These are phyloP conservation scores for Melolontha melolontha DNA, from an alignment of 2,888 invertebrate species.

Conservation along the genomic window DNA sequence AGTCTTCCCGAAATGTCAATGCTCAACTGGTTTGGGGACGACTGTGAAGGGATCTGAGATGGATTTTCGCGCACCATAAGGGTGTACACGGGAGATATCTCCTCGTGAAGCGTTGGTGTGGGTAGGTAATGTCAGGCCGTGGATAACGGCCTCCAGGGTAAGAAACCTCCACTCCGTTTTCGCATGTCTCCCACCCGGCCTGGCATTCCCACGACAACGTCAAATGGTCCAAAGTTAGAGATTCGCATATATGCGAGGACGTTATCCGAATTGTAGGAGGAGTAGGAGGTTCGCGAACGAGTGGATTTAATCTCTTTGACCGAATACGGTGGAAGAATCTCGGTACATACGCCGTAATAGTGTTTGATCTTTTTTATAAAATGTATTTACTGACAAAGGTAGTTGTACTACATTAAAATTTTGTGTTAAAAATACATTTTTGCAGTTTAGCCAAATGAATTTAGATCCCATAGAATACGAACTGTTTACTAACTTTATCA, in stretches of 20 bases:
- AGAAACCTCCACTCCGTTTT: constrained; percentile 10
- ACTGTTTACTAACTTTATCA: too few relatives aligned
- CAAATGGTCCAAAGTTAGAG: constrained; percentile 53
- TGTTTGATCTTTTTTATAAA: too few relatives aligned
- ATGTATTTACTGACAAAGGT: too few relatives aligned
- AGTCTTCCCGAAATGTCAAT: constrained; percentile 61
- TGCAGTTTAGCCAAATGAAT: too few relatives aligned
- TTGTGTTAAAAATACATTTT: too few relatives aligned
- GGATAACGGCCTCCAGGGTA: constrained; percentile 45
- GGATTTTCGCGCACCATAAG: constrained; percentile 39
- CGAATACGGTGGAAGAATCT: constrained; percentile 16
- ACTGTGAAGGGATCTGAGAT: constrained; percentile 49
- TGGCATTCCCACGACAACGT: constrained; percentile 51
- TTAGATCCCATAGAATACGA: too few relatives aligned
- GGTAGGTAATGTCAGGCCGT: constrained; percentile 53
- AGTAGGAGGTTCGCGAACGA: constrained; percentile 22
- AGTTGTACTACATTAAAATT: too few relatives aligned
- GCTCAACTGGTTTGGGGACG: constrained; percentile 55
- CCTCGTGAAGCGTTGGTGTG: constrained; percentile 44
- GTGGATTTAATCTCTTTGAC: constrained; percentile 33
- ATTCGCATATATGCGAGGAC: constrained; percentile 31
- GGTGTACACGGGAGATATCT: constrained; percentile 44
- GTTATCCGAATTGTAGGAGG: constrained; percentile 24
- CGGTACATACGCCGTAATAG: too few relatives aligned
- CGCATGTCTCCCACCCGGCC: constrained; percentile 49